Evolutionary conservation across 2,888 invertebrate genomes (phyloP).

Genomic region (Dicyrtomina minuta): DNA sequence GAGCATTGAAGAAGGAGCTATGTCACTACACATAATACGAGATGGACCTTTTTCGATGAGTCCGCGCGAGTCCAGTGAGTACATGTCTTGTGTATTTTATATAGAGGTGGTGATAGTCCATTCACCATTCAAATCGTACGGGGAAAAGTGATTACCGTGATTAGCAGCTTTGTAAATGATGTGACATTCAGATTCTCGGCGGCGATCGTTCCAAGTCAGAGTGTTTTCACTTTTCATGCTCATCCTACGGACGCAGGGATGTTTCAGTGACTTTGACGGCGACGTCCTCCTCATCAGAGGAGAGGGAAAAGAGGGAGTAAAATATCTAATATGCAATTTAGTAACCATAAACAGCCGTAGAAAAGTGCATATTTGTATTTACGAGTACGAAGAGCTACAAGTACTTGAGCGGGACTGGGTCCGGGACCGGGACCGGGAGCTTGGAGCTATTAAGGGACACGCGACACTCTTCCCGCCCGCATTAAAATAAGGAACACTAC

Average conservation of each 20-base stretch:
- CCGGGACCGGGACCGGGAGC: background rate
- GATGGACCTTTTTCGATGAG: too few species aligned
- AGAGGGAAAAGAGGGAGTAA: background rate
- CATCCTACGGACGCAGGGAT: background rate
- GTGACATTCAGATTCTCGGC: background rate
- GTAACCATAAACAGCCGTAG: constrained; percentile 12
- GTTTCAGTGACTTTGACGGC: background rate
- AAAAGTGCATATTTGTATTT: constrained; percentile 19
- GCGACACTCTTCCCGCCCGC: constrained; percentile 4
- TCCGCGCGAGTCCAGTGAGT: too few species aligned
- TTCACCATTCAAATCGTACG: too few species aligned
- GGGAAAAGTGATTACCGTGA: constrained; percentile 28
- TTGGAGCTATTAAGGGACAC: constrained; percentile 10
- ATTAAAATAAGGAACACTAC: background rate
- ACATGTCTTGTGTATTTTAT: background rate
- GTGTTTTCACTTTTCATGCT: too few species aligned
- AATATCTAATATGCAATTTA: constrained; percentile 15
- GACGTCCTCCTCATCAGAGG: background rate
- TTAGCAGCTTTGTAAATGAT: constrained; percentile 33
- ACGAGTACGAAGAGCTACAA: constrained; percentile 12
- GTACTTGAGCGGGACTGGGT: background rate
- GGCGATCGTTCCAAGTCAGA: too few species aligned
- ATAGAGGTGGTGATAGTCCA: background rate
- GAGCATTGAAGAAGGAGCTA: too few species aligned
- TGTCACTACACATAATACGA: too few species aligned